These are phyloP conservation scores for Timema cristinae DNA, from an alignment of 2,888 invertebrate species.

Conservation along the genomic window DNA sequence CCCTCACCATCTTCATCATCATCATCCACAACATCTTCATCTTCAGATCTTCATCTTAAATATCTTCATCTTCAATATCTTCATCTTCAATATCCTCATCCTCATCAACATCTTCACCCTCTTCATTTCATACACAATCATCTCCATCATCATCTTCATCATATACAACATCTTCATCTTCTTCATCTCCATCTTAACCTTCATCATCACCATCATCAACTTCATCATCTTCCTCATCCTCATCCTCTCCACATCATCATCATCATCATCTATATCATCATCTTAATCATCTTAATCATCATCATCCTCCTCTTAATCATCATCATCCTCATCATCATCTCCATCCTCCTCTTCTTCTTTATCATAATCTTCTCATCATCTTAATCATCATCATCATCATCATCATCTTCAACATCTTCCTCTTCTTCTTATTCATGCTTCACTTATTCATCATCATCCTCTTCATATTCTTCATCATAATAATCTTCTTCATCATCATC, in stretches of 20 bases:
- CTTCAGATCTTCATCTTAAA: slow-evolving; percentile 14
- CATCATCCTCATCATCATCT: slow-evolving; percentile 17
- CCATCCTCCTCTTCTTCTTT: background rate
- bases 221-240: slow-evolving; percentile 13
- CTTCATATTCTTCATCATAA: slow-evolving; percentile 8
- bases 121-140: slow-evolving; percentile 11
- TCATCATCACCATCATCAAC: slow-evolving; percentile 11
- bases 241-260: slow-evolving; percentile 13
- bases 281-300: slow-evolving; percentile 15
- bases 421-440: slow-evolving; percentile 20
- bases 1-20: slow-evolving; percentile 13
- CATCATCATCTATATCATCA: slow-evolving; percentile 15
- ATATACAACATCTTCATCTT: slow-evolving; percentile 11
- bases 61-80: slow-evolving; percentile 11
- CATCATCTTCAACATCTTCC: slow-evolving; percentile 17
- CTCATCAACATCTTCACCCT: slow-evolving; percentile 9
- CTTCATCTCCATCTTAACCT: slow-evolving; percentile 10
- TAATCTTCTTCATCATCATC: slow-evolving; percentile 12
- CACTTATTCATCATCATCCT: slow-evolving; percentile 12
- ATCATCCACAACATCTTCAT: slow-evolving; percentile 14
- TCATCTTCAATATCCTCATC: slow-evolving; percentile 7
- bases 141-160: slow-evolving; percentile 17
- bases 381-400: slow-evolving; percentile 18
- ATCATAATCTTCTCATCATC: slow-evolving; percentile 19
- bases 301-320: slow-evolving; percentile 15